phyloP scores from a whole-genome alignment of 2,113 vertebrate genomes.

The Glaucidium brasilianum region DNA sequence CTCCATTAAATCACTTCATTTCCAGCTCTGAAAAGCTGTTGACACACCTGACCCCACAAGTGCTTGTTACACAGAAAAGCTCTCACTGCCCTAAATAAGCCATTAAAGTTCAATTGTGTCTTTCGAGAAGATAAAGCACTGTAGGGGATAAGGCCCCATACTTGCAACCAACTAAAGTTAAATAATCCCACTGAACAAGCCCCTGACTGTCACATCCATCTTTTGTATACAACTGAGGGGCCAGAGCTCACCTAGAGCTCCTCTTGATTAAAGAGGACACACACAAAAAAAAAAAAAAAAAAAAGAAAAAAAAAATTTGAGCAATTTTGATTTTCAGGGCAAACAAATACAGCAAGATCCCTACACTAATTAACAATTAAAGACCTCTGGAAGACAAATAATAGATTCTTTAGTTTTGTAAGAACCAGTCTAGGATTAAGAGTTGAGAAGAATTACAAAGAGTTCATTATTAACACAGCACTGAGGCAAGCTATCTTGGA shows the following conservation, averaged over 20 bases:
- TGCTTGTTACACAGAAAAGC: background rate
- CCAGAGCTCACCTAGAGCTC: background rate
- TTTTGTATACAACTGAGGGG: background rate
- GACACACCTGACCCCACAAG: background rate
- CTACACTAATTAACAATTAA: background rate
- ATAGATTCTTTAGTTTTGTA: background rate
- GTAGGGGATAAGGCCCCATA: background rate
- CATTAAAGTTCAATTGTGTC: background rate
- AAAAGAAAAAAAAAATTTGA: no score
- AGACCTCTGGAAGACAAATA: background rate
- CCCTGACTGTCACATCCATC: background rate
- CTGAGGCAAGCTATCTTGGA: background rate
- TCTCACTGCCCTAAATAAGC: background rate
- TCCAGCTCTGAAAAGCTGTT: background rate
- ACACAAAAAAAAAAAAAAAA: background rate
- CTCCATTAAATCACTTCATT: background rate
- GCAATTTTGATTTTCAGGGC: background rate
- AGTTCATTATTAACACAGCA: slow-evolving; percentile 28
- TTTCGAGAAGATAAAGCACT: background rate
- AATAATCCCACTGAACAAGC: background rate
- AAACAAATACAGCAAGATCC: background rate
- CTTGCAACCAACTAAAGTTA: background rate
- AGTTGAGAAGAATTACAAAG: slow-evolving; percentile 21
- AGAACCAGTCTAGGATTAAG: background rate
- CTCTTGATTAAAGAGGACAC: background rate